phyloP scores from a whole-genome alignment of 1,140 invertebrate genomes.

The Venustaconcha ellipsiformis region DNA sequence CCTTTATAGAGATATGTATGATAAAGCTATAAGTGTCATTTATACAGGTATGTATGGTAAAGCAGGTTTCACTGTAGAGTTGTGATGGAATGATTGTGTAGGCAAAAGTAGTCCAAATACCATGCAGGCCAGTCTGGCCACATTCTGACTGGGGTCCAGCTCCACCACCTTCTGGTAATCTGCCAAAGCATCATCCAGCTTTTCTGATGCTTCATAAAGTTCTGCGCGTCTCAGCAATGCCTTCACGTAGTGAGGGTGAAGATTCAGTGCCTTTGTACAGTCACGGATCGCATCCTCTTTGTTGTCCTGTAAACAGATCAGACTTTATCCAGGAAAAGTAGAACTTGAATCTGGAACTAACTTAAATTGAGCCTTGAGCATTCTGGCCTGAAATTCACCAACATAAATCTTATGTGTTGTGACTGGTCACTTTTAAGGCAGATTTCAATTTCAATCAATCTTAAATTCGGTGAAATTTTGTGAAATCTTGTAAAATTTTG shows the following conservation, averaged over 20 bases:
- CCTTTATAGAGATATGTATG: neutral
- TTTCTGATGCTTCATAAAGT: conserved; percentile 85
- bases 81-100: neutral
- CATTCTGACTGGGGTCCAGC: conserved; percentile 80
- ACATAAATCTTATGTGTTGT: no score
- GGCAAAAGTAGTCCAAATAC: conserved; percentile 49
- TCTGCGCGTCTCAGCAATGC: conserved; percentile 83
- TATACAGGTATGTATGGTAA: neutral
- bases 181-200: conserved; percentile 88
- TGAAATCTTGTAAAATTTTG: no score
- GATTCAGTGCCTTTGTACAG: conserved; percentile 80
- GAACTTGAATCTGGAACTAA: neutral
- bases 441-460: no score
- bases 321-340: conserved; percentile 1
- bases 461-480: no score
- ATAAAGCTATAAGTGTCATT: neutral
- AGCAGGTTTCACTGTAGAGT: neutral
- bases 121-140: conserved; percentile 77
- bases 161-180: conserved; percentile 91
- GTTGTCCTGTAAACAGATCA: conserved; percentile 71
- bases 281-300: conserved; percentile 80
- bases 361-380: no score
- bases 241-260: conserved; percentile 87
- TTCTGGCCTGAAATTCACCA: no score
- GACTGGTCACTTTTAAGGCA: no score